phyloP scores from a whole-genome alignment of 2,113 vertebrate species.

The Nibea coibor region DNA sequence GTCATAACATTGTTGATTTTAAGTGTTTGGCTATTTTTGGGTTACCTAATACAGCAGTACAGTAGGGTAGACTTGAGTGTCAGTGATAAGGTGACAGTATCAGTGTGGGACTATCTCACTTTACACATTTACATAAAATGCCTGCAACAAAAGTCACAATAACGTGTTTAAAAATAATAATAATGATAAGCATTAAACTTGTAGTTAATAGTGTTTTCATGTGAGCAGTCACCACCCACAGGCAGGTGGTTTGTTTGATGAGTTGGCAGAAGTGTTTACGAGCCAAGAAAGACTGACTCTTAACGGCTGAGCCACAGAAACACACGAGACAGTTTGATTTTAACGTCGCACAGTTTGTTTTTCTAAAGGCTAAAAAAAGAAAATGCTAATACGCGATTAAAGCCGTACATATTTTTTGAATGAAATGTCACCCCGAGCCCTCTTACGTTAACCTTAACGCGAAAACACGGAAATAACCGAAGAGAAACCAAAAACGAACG shows the following conservation, averaged over 20 bases:
- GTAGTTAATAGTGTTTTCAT: neutral
- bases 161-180: neutral
- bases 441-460: neutral
- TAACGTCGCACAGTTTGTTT: rapidly evolving
- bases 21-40: neutral
- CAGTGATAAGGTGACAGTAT: slow-evolving; percentile 6
- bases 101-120: neutral
- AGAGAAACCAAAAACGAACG: neutral
- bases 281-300: neutral
- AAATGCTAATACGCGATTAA: slow-evolving; percentile 1
- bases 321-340: no score
- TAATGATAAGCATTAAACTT: neutral
- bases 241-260: slow-evolving; percentile 23
- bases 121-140: slow-evolving; percentile 10
- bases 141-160: neutral
- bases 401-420: neutral
- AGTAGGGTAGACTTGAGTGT: neutral
- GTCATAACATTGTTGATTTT: neutral
- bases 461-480: slow-evolving; percentile 28
- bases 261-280: slow-evolving; percentile 21
- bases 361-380: neutral
- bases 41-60: neutral
- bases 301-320: neutral
- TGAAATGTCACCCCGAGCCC: neutral
- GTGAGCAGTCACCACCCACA: neutral